phyloP scores from a whole-genome alignment of 2,888 invertebrate species.

The Drosophila pseudotakahashii region DNA sequence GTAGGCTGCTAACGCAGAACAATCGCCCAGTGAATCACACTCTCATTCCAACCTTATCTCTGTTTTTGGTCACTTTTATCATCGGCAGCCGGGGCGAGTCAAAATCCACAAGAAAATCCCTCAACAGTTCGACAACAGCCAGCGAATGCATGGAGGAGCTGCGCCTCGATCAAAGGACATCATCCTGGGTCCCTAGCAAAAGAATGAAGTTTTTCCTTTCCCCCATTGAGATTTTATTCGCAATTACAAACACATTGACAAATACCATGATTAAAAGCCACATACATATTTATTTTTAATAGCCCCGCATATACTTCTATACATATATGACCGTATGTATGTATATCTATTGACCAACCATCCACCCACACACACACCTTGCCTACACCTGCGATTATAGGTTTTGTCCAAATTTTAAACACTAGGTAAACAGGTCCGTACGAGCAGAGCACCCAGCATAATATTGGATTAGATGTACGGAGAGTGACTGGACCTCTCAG shows the following conservation, averaged over 20 bases:
- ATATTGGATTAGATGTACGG: slow-evolving; percentile 43
- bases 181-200: slow-evolving; percentile 28
- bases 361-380: slow-evolving; percentile 10
- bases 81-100: slow-evolving; percentile 61
- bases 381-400: slow-evolving; percentile 38
- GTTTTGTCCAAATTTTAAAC: slow-evolving; percentile 69
- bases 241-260: slow-evolving; percentile 52
- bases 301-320: slow-evolving; percentile 31
- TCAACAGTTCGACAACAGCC: slow-evolving; percentile 17
- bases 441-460: slow-evolving; percentile 35
- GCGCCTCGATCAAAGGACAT: slow-evolving; percentile 4
- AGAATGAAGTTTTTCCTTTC: slow-evolving; percentile 47
- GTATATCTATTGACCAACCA: slow-evolving; percentile 15
- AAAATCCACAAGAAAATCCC: slow-evolving; percentile 49
- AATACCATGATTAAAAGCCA: slow-evolving; percentile 59
- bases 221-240: slow-evolving; percentile 69
- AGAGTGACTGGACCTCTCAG: slow-evolving; percentile 31
- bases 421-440: slow-evolving; percentile 57
- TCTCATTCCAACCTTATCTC: slow-evolving; percentile 56
- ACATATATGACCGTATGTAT: not conserved
- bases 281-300: slow-evolving; percentile 62
- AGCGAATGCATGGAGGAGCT: slow-evolving; percentile 16
- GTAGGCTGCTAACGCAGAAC: slow-evolving; percentile 31
- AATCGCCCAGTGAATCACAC: slow-evolving; percentile 27
- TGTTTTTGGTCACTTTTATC: slow-evolving; percentile 55